Base-by-base conservation (phyloP, 2,888 invertebrate genomes). In the Galeopsomyia nigrocyanea region DNA sequence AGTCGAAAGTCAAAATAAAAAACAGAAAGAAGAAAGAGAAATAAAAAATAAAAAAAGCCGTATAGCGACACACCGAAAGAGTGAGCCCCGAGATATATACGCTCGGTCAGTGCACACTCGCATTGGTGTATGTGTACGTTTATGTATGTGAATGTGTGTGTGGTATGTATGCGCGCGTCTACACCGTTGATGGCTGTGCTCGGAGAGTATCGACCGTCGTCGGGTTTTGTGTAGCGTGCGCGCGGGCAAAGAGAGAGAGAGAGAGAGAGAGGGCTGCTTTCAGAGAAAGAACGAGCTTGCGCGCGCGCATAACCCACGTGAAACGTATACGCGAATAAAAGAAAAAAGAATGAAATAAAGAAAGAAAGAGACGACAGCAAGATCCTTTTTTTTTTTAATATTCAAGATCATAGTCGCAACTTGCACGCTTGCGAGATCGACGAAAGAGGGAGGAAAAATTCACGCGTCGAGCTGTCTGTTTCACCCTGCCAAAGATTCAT, bases 261-360 rank as follows among this genome's bases (percentile, higher is more conserved):
- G 16, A 49, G n/a, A n/a, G 31, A 19, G 19, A 56, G 39, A 21
- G 46, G 3, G 13, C 17, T 31, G 56, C 53, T 39, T 39, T 39
- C 39, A 10, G 39, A 39, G 39, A 39, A 39, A 39, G 26, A 26
- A 50, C 50, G 57, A 49, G 56, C 53, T 19, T 58, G 17, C 31
- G 58, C 64, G 70, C 64, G 70, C 60, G 55, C 65, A 65, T 26
- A 47, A 47, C n/a, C 69, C 73, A 73, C 73, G 73, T 73, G 73
- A 73, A 39, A 13, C 1, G 39, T 39, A 10, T 39, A 39, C 39
- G 7, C 7, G 39, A 10, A 26, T 5, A 26, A 26, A 5, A 5
- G 26, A 26, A 26, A 2, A 26, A 5, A 2, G 26, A 26, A 5
- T 5, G 39, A 3, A 10, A 39, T 1, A 10, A 10, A 10, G 62